These are phyloP conservation scores for Euplexia lucipara DNA, from an alignment of 2,888 invertebrate species.

Conservation along the genomic window DNA sequence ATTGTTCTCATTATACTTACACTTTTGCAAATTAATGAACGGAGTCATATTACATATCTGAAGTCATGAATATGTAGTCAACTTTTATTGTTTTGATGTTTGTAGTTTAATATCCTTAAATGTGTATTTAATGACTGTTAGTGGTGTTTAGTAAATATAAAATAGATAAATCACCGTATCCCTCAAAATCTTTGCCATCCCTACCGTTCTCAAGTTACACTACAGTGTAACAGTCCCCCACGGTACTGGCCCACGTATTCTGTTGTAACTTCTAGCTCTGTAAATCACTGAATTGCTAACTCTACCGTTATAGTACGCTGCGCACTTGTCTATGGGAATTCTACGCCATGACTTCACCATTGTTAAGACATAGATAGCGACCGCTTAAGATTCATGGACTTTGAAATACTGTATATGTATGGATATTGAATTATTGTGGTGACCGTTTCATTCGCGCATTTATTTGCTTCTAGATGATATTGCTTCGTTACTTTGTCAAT, in stretches of 20 bases:
- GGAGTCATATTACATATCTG: no score
- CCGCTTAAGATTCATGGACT: constrained; percentile 65
- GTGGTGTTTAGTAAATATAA: no score
- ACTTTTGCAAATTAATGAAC: no score
- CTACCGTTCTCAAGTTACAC: constrained; percentile 11
- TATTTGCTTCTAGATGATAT: constrained; percentile 27
- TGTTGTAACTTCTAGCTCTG: constrained; percentile 78
- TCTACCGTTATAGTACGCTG: constrained; percentile 83
- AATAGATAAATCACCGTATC: no score
- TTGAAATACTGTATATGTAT: constrained; percentile 57
- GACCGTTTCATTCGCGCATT: constrained; percentile 41
- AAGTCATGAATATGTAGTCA: no score
- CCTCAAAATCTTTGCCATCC: background rate
- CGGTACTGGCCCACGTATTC: constrained; percentile 78
- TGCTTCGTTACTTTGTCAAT: constrained; percentile 17
- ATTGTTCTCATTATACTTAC: no score
- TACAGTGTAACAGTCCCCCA: constrained; percentile 71
- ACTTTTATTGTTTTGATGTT: no score
- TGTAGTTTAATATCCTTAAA: no score
- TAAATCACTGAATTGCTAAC: constrained; percentile 88
- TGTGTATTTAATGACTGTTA: no score
- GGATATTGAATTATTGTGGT: constrained; percentile 58
- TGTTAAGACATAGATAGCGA: constrained; percentile 74
- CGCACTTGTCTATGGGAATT: constrained; percentile 87
- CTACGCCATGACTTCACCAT: constrained; percentile 74